Percentiles rank a stretch among this genome's conserved stretches.
These are phyloP conservation scores for Syrphus vitripennis DNA, from an alignment of 2,888 invertebrate genomes.

Conservation along the genomic window DNA sequence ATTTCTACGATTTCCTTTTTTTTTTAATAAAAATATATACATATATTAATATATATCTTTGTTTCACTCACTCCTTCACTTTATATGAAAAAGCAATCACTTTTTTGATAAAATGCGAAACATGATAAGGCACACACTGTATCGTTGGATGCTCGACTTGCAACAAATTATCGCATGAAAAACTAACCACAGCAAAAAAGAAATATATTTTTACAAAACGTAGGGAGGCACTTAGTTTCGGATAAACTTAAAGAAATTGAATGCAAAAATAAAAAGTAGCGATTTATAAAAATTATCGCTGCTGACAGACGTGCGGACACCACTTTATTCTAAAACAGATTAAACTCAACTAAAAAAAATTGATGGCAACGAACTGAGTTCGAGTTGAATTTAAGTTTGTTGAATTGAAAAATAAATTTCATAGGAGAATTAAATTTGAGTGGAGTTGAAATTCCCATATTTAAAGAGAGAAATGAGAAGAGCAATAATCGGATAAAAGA, in stretches of 20 bases:
- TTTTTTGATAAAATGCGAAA: constrained; percentile 69
- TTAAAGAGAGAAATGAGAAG: not conserved
- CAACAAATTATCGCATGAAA: constrained; percentile 13
- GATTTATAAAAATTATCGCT: constrained; percentile 44
- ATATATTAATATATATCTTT: constrained; percentile 18
- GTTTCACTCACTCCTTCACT: constrained; percentile 57
- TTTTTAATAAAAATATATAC: not conserved
- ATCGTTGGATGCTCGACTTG: constrained; percentile 34
- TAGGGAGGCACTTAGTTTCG: constrained; percentile 35
- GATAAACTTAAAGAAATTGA: not conserved
- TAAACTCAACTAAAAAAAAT: constrained; percentile 71
- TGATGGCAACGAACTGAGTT: constrained; percentile 16
- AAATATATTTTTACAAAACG: constrained; percentile 1
- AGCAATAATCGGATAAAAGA: not conserved
- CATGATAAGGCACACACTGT: constrained; percentile 66
- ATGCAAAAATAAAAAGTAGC: constrained; percentile 36
- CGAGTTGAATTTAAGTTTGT: not conserved
- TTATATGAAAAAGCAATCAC: constrained; percentile 43
- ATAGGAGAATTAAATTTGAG: not conserved
- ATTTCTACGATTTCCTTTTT: constrained; percentile 22
- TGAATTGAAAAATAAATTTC: not conserved
- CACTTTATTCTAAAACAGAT: constrained; percentile 15
- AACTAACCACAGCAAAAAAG: not conserved
- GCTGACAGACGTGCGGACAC: constrained; percentile 4
- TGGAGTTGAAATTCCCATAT: not conserved